Base-by-base conservation (phyloP, 1,140 invertebrate species). In the Ptiloglossa arizonensis region DNA sequence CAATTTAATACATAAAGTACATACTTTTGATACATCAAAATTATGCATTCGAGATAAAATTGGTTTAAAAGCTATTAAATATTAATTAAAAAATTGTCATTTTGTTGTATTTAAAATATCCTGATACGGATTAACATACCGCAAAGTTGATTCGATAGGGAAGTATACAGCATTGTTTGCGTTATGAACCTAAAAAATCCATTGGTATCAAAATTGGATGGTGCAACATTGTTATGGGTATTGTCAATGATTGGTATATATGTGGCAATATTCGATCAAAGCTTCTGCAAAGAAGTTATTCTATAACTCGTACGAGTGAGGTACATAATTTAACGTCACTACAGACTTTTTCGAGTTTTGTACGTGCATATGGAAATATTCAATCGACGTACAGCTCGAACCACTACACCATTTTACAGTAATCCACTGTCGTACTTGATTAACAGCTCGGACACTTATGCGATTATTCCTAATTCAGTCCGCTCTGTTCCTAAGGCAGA, bases 391-490 rank as follows among this genome's bases (percentile, higher is more conserved):
- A 73, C 63, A 68, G 44, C 63, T 75, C 48, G 56, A 44, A 75
- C 63, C 38, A 59, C 71, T 68, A 79, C 35, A 35, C 27, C 19
- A 38, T 67, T 66, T 60, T 24, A 52, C 50, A 62, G 62, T 79
- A 59, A 66, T 67, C 63, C 57, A 72, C 27, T 71, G 41, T 63
- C 41, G 50, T 77, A 71, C 50, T 54, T 57, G 69, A 62, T 71
- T 71, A 77, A 71, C 67, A 77, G 67, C 46, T 73, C 38, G 41
- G 70, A 73, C 69, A 72, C 50, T 79, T 56, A 79, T 80, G 66
- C 71, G 64, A 80, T 73, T 59, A 74, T 78, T 85, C 64, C 57
- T 85, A 79, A 81, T 64, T 71, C 64, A 60, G 68, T 81, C 69
- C 74, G 67, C 46, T 80, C 68, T 81, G 46, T 79, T 46, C 67